Base-by-base conservation (phyloP, 2,797 vertebrate species). In the Pseudopleuronectes americanus region DNA sequence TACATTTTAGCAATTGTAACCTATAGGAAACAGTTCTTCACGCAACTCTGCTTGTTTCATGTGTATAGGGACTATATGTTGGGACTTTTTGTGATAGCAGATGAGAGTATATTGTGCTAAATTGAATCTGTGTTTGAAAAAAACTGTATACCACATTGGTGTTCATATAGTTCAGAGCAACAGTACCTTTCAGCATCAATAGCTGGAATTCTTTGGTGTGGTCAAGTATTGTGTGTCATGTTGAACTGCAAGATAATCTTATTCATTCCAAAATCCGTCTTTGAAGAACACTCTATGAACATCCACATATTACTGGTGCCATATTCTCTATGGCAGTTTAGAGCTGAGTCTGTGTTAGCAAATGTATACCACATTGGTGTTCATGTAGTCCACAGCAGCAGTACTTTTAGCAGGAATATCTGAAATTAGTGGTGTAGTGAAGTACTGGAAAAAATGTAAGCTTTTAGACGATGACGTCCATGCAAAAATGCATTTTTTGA, bases 101-200 rank as follows among this genome's bases (percentile, higher is more conserved):
- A 74, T 16, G 47, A 81, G 64, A 87, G 63, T 87, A 77, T 81
- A 58, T 81, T 78, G 77, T 87, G 78, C 72, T 72, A 78, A 81
- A 83, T 48, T 71, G 33, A 90, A 79, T 81, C 38, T 72, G 65
- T 88, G 75, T 87, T 76, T 76, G 56, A 68, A 69, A 49, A 62
- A 76, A 68, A 72, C 74, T 19, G 79, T 89, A 91, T 86, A 88
- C 87, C 87, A 92, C 86, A 87, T 91, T 90, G 90, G 89, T 93
- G 89, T 92, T 91, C 84, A 79, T 87, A 87, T 84, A 88, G 85
- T 80, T 83, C 74, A 76, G 74, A 87, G 83, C 76, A 87, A 71
- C 81, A 74, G 75, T 84, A 83, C 53, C 62, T 77, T 87, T 86
- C 84, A 83, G 81, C 87, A 69, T 78, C 77, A 82, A 78, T 61